A percentile compares a stretch with the other conserved stretches of the same genome.
Evolutionary conservation across 2,113 vertebrate species (phyloP).

Genomic region (Micronycteris hirsuta): DNA sequence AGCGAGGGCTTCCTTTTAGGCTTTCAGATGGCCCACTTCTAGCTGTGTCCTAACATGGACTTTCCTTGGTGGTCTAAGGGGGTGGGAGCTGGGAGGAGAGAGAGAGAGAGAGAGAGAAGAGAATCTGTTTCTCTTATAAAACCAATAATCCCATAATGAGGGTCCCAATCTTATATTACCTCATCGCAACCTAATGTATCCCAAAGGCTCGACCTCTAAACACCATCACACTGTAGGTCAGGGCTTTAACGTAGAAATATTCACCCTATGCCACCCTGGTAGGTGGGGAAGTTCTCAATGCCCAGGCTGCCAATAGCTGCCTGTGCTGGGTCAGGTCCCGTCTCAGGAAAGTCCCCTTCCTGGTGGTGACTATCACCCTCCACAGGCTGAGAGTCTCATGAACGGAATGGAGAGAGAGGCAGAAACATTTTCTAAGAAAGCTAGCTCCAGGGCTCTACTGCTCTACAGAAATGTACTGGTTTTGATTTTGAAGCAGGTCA

Average conservation of each 20-base stretch:
- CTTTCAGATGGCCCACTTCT: neutral
- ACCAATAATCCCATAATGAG: neutral
- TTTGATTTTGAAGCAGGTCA: neutral
- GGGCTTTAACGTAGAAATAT: neutral
- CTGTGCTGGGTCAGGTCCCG: slow-evolving; percentile 44
- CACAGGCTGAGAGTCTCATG: neutral
- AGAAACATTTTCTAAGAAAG: neutral
- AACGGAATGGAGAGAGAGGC: neutral
- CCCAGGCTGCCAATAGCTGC: slow-evolving; percentile 63
- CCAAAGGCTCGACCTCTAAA: neutral
- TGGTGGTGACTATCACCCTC: slow-evolving; percentile 64
- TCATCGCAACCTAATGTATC: neutral
- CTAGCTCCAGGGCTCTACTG: neutral
- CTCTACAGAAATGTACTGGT: neutral
- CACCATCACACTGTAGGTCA: neutral
- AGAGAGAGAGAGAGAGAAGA: neutral
- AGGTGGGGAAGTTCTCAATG: neutral
- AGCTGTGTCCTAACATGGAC: neutral
- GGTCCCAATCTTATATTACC: neutral
- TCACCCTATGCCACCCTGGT: neutral
- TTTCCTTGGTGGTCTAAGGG: neutral
- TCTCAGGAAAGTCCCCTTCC: slow-evolving; percentile 48
- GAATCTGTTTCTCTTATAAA: neutral
- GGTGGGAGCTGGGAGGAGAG: no score
- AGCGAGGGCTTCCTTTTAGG: neutral